These are phyloP conservation scores for Andrena minutula DNA, from an alignment of 2,888 invertebrate species.

Conservation along the genomic window DNA sequence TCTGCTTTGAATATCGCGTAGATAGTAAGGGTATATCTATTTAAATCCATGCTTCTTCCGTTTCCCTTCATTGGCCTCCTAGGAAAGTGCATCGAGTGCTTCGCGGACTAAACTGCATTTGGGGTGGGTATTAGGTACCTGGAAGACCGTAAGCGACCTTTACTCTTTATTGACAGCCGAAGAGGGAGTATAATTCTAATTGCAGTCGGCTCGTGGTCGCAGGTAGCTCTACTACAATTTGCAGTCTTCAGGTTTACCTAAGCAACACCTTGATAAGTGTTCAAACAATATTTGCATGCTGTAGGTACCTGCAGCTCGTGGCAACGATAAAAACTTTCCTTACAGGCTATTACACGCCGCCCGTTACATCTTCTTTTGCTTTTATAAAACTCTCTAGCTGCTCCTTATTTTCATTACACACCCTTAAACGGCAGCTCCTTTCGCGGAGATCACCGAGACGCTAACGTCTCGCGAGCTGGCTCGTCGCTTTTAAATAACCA, in stretches of 20 bases:
- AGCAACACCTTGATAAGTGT: not conserved
- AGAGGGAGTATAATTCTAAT: constrained; percentile 24
- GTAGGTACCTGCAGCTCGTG: too few species aligned
- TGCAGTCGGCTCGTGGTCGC: not conserved
- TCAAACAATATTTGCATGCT: not conserved
- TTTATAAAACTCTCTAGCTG: not conserved
- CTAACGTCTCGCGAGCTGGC: not conserved
- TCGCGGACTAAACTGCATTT: not conserved
- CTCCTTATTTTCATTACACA: not conserved
- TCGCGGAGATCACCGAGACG: not conserved
- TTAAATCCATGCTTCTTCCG: too few species aligned
- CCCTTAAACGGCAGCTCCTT: not conserved
- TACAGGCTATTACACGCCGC: not conserved
- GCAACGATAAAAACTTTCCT: not conserved
- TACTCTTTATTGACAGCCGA: constrained; percentile 8
- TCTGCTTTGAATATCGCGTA: too few species aligned
- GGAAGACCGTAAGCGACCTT: constrained; percentile 1
- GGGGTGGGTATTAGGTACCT: constrained; percentile 12
- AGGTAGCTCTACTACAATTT: constrained; percentile 19
- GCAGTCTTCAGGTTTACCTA: not conserved
- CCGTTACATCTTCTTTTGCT: not conserved
- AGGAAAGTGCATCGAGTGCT: not conserved
- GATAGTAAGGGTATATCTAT: too few species aligned
- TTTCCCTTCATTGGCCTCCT: too few species aligned
- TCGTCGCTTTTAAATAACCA: not conserved